Evolutionary conservation across 2,888 invertebrate genomes (phyloP), one percentile per base, ranked within the genome.

Genomic region (Dysmachus trigonus): DNA sequence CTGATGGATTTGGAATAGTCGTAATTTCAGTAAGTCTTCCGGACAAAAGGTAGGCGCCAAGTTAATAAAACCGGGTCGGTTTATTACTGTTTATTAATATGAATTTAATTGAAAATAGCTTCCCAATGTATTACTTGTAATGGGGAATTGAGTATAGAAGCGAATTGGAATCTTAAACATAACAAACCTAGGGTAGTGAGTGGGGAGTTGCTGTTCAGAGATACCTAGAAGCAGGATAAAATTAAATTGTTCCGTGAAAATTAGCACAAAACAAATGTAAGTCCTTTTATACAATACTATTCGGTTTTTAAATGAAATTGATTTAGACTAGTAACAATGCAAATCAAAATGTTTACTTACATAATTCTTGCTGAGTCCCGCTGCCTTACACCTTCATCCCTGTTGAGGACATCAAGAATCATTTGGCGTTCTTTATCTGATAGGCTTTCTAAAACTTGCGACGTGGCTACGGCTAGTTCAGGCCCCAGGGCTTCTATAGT

Each of bases 331-430:
- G 33, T 35, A 22, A 30, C 38, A 33, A 38, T 73, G 33, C 3
- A 72, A n/a, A 84, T 22, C 13, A 74, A 74, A 51, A 74, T 74
- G 30, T 33, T 41, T 22, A 93, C 94, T 94, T 90, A 94, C 94
- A 93, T 92, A 88, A 94, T 92, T 87, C 93, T 90, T 30, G 92
- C 91, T 22, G 93, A 93, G 90, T 94, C 93, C 18, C 93, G 91
- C 88, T 93, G 92, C 15, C 93, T 91, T 71, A 94, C 90, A 86
- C 91, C 92, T 89, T 94, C 93, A 89, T 94, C 94, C 76, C 94
- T 91, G 88, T 93, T 92, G 82, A 94, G 90, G 72, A 94, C 94
- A 87, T 92, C 93, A 87, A 94, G 91, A 89, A 94, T 94, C 89
- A 93, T 93, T 90, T 93, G 92, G 73, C 93, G 91, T 88, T 94